Evolutionary conservation across 1,140 invertebrate genomes (phyloP), one percentile per base, ranked within the genome.

Genomic region (Bombus ignitus): DNA sequence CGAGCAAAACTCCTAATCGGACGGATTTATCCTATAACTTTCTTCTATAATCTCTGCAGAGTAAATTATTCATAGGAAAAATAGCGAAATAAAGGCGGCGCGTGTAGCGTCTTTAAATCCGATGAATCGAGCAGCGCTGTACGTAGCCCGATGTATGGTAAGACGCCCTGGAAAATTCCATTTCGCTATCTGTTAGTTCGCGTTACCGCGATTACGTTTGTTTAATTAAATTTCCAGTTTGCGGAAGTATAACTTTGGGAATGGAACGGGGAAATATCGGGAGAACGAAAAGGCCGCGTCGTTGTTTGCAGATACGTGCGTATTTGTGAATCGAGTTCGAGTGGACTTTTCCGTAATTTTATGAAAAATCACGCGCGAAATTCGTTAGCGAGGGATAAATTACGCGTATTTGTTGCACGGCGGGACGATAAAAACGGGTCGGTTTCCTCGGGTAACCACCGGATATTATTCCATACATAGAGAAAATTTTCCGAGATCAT

Each of bases 251-350:
- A 68, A 68, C 18, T 39, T 18, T n/a, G 4, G 12, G 35, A 3
- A 32, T 22, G 18, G 15, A 53, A 22, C 47, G 22, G 22, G 44
- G 18, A 79, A 42, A 47, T 47, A 44, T 32, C 25, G 42, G 68
- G 42, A 44, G 47, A 68, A 3, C n/a, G 1, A 68, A 28, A 32
- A 44, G 6, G 35, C 42, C 6, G 18, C 13, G 22, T 22, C 44
- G 32, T 37, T 35, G 28, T 47, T 44, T 2, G n/a, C 13, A 1
- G 37, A 5, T 65, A n/a, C 35, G 32, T 13, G 35, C 32, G 28
- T 65, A 3, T 62, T n/a, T 47, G 39, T 18, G 42, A 81, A 81
- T 81, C 72, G 39, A 81, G 70, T 76, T 35, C 37, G 37, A 42
- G 44, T 47, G 28, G 1, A n/a, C 12, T 42, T 62, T 42, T 28